Evolutionary conservation across 2,113 vertebrate species (phyloP), one percentile per base, ranked within the genome.

Genomic region (Cacatua alba): DNA sequence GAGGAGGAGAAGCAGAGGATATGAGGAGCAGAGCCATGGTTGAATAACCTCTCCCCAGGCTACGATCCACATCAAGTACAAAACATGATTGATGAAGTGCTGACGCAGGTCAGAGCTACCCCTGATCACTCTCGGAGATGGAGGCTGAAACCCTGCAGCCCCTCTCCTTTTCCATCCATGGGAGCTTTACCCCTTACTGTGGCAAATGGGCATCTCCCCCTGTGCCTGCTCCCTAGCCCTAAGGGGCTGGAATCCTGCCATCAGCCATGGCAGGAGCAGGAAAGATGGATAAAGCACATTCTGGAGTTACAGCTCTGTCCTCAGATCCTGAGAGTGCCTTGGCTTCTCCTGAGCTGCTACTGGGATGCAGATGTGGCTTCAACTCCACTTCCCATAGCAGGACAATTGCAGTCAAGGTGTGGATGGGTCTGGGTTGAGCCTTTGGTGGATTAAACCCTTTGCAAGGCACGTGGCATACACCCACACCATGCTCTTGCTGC

Each of bases 1-100:
- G 46, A 93, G 80, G 68, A 93, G 77, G 7, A 92, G 83, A 39
- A 91, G 62, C 57, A 82, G 91, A 93, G 72, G 86, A 90, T 87
- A 70, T 69, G 77, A 80, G 53, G 55, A 96, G 64, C 72, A 88
- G 64, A 95, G 51, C 16, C 59, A 52, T 9, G 39, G 69, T 31
- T 0, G 13, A 67, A 81, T 82, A 91, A 82, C 14, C 29, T 86
- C 62, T 88, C 86, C 83, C 77, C 49, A 93, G 82, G 77, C 95
- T 87, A 39, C 0, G 0, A 72, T 92, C 60, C 70, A 51, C 72
- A 78, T 82, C 33, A 49, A 89, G 81, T 16, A 62, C 72, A 86
- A 25, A 77, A 39, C 33, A 82, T 76, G 67, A 89, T 15, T 89
- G 88, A 89, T 72, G 74, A 75, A 64, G 65, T 84, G 86, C 81